phyloP scores from a whole-genome alignment of 2,888 invertebrate genomes.

The Pseudococcus viburni region DNA sequence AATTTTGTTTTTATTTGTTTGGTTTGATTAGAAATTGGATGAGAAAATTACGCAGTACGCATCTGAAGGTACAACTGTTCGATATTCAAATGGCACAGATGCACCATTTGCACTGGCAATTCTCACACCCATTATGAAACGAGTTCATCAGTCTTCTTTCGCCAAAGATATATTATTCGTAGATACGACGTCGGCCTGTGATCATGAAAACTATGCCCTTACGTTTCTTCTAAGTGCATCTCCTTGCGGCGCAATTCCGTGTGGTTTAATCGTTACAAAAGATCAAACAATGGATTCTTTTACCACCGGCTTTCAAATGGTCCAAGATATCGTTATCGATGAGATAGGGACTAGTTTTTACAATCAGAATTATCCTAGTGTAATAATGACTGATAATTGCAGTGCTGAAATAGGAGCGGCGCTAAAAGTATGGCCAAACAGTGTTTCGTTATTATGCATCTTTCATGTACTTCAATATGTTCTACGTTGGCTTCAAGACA shows the following conservation, averaged over 20 bases:
- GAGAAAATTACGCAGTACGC: neutral
- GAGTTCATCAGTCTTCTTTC: neutral
- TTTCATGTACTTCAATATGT: neutral
- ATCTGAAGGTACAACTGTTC: neutral
- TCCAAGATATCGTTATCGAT: neutral
- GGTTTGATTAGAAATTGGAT: neutral
- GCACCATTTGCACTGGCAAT: neutral
- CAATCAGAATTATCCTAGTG: neutral
- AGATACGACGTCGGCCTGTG: neutral
- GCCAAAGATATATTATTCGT: neutral
- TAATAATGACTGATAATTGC: too few species aligned
- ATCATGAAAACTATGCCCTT: neutral
- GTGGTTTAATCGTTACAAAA: neutral
- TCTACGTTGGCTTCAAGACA: neutral
- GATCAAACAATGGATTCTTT: neutral
- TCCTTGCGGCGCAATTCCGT: neutral
- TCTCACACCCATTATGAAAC: neutral
- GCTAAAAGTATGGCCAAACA: too few species aligned
- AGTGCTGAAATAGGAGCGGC: neutral
- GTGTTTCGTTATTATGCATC: neutral
- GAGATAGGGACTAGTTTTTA: neutral
- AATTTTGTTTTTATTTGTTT: too few species aligned
- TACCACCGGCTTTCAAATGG: neutral
- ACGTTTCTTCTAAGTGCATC: neutral
- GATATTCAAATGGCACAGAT: neutral